Evolutionary conservation across 2,888 invertebrate species (phyloP).

Genomic region (Julus scanicus): DNA sequence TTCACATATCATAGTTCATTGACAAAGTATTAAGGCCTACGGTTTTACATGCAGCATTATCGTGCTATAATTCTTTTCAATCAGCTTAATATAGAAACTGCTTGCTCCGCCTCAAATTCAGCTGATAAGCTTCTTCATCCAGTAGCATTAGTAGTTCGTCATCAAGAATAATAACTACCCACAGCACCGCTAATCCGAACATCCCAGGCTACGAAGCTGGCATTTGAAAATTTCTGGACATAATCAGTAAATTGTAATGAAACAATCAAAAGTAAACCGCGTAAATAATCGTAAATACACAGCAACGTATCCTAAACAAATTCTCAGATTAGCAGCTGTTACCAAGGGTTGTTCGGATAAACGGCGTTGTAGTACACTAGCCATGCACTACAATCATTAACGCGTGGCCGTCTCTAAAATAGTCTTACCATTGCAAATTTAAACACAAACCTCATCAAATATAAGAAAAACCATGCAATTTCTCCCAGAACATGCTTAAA

Average conservation of each 20-base stretch:
- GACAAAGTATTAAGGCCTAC: background rate
- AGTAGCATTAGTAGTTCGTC: constrained; percentile 25
- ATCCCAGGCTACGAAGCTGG: background rate
- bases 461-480: background rate
- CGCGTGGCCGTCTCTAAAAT: background rate
- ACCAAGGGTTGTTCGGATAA: background rate
- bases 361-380: background rate
- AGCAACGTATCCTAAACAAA: no score
- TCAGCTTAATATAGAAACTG: background rate
- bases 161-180: background rate
- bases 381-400: background rate
- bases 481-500: background rate
- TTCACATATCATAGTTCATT: no score
- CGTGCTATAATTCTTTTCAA: background rate
- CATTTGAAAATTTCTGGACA: background rate
- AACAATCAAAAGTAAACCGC: background rate
- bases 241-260: background rate
- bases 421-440: background rate
- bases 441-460: background rate
- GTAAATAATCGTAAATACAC: background rate
- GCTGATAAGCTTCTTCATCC: constrained; percentile 12
- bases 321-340: background rate
- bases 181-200: background rate
- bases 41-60: background rate
- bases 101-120: constrained; percentile 25